Base-by-base conservation (phyloP, 2,113 vertebrate species). In the Pseudolaguvia tuberculata region DNA sequence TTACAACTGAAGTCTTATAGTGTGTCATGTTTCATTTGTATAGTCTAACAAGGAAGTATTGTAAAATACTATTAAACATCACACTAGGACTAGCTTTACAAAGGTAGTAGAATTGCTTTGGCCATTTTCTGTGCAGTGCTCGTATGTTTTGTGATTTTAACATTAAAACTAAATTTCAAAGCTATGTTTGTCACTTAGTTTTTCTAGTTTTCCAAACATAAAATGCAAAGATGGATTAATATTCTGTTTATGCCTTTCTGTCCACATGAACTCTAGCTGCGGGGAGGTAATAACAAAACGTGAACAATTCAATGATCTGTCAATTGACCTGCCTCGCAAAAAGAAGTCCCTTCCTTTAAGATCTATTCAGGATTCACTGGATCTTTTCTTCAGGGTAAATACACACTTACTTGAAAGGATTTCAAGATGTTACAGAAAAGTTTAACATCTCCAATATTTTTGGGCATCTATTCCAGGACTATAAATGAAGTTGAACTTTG, bases 231-330 rank as follows among this genome's bases (percentile, higher is more conserved):
- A 14, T 53, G 20, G 11, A 21, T 13, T 63, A 47, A 50, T 39
- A 65, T 20, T 61, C 17, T 72, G 21, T 45, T 35, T 12, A 27
- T 65, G 3, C 21, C 47, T 72, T 0, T 73, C 21, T 77, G 5
- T 72, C 11, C 50, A 45, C 78, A 68, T 69, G 17, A 35, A 48
- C 56, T 80, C 2, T 80, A 99, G 96, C 79, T 99, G 97, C 81
- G 94, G 94, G 18, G 96, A 99, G 84, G 92, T 91, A 14, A 94
- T 99, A 80, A 95, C 86, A 65, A 99, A 98, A 85, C 89, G 94
- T 55, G 97, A 99, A 70, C 95, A 96, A 80, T 99, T 99, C 86
- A 99, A 99, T 70, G 95, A 99, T 80, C 91, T 99, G 50, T 99
- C 97, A 53, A 99, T 99, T 42, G 96, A 99, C 81, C 91, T 99